Evolutionary conservation across 2,888 invertebrate species (phyloP), one percentile per base, ranked within the genome.

Genomic region (Cistogaster globosa): DNA sequence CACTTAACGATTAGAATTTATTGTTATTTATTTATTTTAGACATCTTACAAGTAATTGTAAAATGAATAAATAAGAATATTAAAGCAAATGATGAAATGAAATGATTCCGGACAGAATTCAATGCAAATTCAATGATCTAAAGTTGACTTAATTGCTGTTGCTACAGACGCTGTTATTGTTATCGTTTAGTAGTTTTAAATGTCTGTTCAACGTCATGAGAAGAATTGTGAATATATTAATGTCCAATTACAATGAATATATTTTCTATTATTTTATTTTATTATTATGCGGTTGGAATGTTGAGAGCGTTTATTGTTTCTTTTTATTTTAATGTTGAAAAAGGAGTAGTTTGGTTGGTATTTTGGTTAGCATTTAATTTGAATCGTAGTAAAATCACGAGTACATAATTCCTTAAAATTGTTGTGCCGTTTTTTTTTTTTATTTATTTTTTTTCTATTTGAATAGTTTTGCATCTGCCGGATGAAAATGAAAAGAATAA

Each of bases 21-120:
- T 69, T 38, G 22, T 42, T 36, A 51, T 51, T 51, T 62, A 32
- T 36, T 63, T 53, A 38, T 45, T 38, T 45, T 32, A 38, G 32
- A 63, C 22, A 55, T 48, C 63, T 71, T 45, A 32, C 14, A 60
- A 77, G 57, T 62, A 81, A 74, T 84, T 84, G 72, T 81, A 62
- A 16, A 18, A 53, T 20, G 11, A 42, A 42, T 55, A 42, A 26
- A 69, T 32, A 45, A 9, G 38, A 62, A 62, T 20, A 45, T 69
- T 53, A 60, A 53, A 45, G 42, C 57, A 67, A 67, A 57, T 67
- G 6, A 32, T 32, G 6, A 32, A 32, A 32, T 76, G 65, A 69
- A 69, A 78, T 78, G 32, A 62, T 65, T 57, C 63, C 14, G 20
- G 48, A 79, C 8, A 32, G 69, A 69, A 51, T 58, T 51, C 22